phyloP scores from a whole-genome alignment of 2,797 vertebrate species.

The Aselliscus stoliczkanus region DNA sequence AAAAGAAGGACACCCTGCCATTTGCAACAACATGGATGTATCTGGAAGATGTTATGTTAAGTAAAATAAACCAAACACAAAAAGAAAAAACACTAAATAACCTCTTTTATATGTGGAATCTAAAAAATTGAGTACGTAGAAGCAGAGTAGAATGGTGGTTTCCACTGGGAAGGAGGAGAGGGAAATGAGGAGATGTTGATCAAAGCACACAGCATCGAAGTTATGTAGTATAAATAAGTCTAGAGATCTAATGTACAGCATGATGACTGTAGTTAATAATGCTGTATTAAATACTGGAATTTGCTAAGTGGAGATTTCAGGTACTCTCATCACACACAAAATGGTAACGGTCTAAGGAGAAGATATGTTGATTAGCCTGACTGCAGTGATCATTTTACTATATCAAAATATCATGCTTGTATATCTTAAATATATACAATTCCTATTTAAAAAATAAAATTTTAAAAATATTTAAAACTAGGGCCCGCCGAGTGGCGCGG shows the following conservation, averaged over 20 bases:
- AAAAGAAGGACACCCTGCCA: not conserved
- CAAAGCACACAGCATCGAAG: too few species aligned
- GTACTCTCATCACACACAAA: too few species aligned
- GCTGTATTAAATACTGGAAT: too few species aligned
- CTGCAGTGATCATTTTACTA: not conserved
- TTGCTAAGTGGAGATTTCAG: too few species aligned
- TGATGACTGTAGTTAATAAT: too few species aligned
- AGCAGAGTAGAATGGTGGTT: too few species aligned
- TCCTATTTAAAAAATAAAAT: not conserved
- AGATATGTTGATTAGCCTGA: not conserved
- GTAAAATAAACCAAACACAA: not conserved
- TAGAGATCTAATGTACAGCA: too few species aligned
- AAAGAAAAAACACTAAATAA: not conserved
- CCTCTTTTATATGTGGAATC: not conserved
- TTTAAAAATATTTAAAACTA: not conserved
- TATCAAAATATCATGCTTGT: not conserved
- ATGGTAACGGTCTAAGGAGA: not conserved
- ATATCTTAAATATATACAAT: not conserved
- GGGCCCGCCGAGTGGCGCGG: too few species aligned
- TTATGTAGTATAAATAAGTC: too few species aligned
- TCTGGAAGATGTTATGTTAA: not conserved
- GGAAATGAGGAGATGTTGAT: too few species aligned
- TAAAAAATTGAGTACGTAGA: too few species aligned
- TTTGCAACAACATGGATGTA: not conserved
- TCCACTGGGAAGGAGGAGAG: too few species aligned